Conservation (phyloP, 2,797 vertebrate species). For the Chloroceryle inda region DNA sequence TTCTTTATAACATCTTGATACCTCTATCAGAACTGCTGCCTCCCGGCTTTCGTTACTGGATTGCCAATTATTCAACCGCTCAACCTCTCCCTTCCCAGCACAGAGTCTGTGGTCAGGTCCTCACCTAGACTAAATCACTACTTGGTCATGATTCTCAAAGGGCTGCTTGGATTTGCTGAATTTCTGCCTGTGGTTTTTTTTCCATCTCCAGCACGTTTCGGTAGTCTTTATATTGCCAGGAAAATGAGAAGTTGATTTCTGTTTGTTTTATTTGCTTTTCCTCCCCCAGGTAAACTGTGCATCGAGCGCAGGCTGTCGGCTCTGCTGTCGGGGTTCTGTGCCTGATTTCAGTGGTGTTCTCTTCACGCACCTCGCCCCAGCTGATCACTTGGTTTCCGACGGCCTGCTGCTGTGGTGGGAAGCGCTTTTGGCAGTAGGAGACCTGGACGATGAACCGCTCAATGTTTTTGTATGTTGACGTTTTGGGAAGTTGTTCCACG, state of each 20-base stretch:
- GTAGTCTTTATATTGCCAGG: background rate
- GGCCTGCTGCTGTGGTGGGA: background rate
- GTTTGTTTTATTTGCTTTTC: background rate
- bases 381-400: background rate
- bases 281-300: conserved; percentile 89
- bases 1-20: background rate
- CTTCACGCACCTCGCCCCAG: background rate
- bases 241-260: background rate
- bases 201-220: background rate
- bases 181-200: background rate
- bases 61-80: background rate
- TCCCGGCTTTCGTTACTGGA: background rate
- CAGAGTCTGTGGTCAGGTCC: background rate
- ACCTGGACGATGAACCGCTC: conserved; percentile 29
- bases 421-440: background rate
- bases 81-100: background rate
- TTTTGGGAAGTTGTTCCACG: conserved; percentile 46
- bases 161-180: background rate
- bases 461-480: background rate
- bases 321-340: conserved; percentile 83
- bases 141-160: accelerated
- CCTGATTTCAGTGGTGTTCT: conserved; percentile 62
- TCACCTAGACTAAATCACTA: accelerated
- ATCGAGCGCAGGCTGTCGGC: conserved; percentile 92
- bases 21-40: background rate